These are phyloP conservation scores for Holacanthus passer DNA, from an alignment of 2,113 vertebrate species.

Conservation along the genomic window DNA sequence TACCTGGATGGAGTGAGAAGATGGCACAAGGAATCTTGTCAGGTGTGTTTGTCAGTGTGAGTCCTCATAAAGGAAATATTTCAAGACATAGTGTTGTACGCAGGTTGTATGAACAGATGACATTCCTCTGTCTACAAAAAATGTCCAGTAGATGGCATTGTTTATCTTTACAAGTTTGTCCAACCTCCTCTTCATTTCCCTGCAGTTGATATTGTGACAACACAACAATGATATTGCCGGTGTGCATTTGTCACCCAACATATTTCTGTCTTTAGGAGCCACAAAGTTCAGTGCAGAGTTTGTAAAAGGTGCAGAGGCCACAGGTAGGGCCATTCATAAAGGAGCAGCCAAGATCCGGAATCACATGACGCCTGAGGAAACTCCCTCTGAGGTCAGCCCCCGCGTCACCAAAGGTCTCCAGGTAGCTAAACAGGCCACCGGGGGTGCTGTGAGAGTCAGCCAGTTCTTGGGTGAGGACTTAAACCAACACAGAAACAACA, in stretches of 20 bases:
- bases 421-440: constrained; percentile 90
- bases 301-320: constrained; percentile 92
- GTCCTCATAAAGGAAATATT: background rate
- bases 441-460: constrained; percentile 93
- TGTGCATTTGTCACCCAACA: background rate
- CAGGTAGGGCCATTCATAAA: constrained; percentile 92
- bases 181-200: background rate
- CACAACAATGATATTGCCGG: background rate
- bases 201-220: background rate
- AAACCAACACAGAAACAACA: background rate
- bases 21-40: constrained; percentile 92
- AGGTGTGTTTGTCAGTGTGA: constrained; percentile 80
- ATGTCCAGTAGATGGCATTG: constrained; percentile 57
- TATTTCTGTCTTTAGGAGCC: constrained; percentile 85
- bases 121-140: background rate
- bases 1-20: constrained; percentile 96
- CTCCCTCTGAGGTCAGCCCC: constrained; percentile 91
- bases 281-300: constrained; percentile 91
- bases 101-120: background rate
- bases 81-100: background rate
- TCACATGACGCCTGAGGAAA: constrained; percentile 93
- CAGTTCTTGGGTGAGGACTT: constrained; percentile 90
- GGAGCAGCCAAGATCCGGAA: constrained; percentile 91
- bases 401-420: constrained; percentile 88
- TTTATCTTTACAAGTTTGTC: constrained; percentile 22